Evolutionary conservation across 2,888 invertebrate genomes (phyloP), one percentile per base, ranked within the genome.

Genomic region (Palloptera scutellata): DNA sequence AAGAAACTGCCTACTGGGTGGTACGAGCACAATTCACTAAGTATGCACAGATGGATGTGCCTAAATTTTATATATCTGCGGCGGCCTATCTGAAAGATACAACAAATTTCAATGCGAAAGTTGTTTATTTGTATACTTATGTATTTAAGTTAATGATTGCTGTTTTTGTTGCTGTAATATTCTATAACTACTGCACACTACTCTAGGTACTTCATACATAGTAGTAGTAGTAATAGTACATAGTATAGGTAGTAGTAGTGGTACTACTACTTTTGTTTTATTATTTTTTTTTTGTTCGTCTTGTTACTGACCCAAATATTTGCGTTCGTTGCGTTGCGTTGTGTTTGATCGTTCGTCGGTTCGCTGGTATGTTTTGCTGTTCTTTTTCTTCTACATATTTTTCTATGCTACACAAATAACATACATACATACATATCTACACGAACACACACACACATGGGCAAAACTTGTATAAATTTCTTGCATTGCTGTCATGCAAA

Each of bases 221-320:
- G 10, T 48, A 15, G 5, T 13, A n/a, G 48, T n/a, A n/a, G n/a
- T n/a, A n/a, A n/a, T n/a, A n/a, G n/a, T n/a, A n/a, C n/a, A n/a
- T n/a, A n/a, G 15, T 13, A n/a, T 6, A 10, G 12, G 13, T 5
- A 48, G 10, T 48, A 10, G 13, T 4, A 13, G 13, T 30, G 30
- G 30, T 30, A 20, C 40, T 3, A 12, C 13, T 12, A 8, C 13
- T n/a, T 9, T 42, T n/a, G 15, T 15, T 42, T 40, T 11, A 10
- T 1, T 40, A 12, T 9, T 48, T 15, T 13, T 48, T 9, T 15
- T n/a, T 15, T 15, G 15, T 43, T 59, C n/a, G 43, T 43, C 17
- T 61, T 61, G 68, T 65, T 68, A 75, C 73, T 76, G 77, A 78
- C 76, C 76, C 74, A 78, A 76, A 77, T 77, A 76, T 74, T 76